Percentiles rank a stretch among this genome's conserved stretches.
phyloP scores from a whole-genome alignment of 2,113 vertebrate species.

The Paradisaea rubra region DNA sequence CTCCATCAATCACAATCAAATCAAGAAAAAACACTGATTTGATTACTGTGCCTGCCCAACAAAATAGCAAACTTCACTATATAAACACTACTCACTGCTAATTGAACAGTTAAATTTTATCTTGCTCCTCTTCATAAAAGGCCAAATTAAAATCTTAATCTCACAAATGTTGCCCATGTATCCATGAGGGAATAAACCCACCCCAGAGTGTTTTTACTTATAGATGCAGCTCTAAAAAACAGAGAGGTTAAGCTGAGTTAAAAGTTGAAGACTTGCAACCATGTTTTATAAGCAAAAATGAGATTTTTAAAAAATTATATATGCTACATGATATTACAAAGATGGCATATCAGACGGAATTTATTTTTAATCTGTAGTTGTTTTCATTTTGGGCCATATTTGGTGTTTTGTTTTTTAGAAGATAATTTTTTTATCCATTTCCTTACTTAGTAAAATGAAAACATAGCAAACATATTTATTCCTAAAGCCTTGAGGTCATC shows the following conservation, averaged over 20 bases:
- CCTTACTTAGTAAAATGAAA: background rate
- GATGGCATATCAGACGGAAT: background rate
- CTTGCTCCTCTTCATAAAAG: background rate
- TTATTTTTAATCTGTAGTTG: background rate
- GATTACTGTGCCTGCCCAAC: background rate
- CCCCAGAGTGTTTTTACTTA: background rate
- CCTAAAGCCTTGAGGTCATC: constrained; percentile 47
- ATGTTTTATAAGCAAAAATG: background rate
- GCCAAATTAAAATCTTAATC: background rate
- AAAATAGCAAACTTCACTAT: background rate
- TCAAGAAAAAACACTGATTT: background rate
- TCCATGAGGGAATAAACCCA: background rate
- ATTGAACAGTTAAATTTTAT: background rate
- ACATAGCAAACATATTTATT: constrained; percentile 28
- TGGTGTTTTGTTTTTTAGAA: background rate
- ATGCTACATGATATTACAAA: background rate
- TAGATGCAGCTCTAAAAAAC: background rate
- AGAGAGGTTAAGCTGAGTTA: background rate
- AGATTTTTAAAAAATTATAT: background rate
- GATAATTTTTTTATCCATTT: background rate
- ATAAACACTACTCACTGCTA: background rate
- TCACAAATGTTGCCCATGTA: background rate
- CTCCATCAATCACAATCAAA: background rate
- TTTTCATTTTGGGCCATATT: background rate
- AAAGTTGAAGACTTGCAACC: background rate